A percentile compares a stretch with the other conserved stretches of the same genome.
phyloP scores from a whole-genome alignment of 2,888 invertebrate species.

The Microplitis deprimator region DNA sequence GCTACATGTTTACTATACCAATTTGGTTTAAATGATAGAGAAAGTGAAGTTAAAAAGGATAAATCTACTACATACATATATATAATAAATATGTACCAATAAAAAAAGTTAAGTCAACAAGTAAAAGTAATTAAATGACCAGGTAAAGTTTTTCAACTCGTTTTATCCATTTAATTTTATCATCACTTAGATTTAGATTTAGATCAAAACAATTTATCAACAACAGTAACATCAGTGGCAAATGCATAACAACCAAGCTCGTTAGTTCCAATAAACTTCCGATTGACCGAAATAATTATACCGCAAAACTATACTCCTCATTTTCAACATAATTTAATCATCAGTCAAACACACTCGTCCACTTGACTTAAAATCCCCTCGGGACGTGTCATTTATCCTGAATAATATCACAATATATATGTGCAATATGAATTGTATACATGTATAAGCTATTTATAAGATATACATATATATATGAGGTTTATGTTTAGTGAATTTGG shows the following conservation, averaged over 20 bases:
- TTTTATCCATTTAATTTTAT: too few species aligned
- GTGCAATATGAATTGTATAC: too few species aligned
- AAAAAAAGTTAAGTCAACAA: too few species aligned
- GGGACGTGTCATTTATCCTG: not conserved
- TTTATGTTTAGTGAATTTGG: not conserved
- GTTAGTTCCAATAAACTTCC: conserved; percentile 25
- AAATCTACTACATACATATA: not conserved
- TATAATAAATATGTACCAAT: too few species aligned
- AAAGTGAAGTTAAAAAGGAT: not conserved
- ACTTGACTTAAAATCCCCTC: not conserved
- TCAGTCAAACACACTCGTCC: conserved; percentile 5
- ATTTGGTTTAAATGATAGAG: not conserved
- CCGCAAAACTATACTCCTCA: not conserved
- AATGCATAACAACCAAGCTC: conserved; percentile 5
- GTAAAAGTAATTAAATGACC: too few species aligned
- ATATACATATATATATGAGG: too few species aligned
- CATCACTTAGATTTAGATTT: not conserved
- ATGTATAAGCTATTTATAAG: too few species aligned
- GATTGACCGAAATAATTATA: conserved; percentile 33
- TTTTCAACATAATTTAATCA: conserved; percentile 17
- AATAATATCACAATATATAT: too few species aligned
- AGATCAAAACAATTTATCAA: not conserved
- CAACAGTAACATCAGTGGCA: not conserved
- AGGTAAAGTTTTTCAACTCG: too few species aligned
- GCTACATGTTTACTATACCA: conserved; percentile 24